Conservation (phyloP, 2,797 vertebrate species). For the Gallinago stenura region DNA sequence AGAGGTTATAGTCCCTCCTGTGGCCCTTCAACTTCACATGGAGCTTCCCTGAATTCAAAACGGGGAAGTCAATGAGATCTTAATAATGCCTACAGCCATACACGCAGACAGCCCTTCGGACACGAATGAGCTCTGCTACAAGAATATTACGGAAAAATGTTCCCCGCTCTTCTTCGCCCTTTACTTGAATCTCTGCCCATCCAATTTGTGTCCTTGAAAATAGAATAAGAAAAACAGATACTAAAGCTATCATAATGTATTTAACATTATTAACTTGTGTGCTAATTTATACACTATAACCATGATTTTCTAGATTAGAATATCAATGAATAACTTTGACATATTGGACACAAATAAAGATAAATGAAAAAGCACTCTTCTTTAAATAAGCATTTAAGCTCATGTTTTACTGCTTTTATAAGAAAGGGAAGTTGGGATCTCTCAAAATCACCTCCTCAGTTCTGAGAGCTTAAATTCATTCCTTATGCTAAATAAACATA, state of each 20-base stretch:
- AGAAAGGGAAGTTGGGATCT: conserved; percentile 5
- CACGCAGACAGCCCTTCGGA: neutral
- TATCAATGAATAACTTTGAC: conserved; percentile 6
- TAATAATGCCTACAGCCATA: neutral
- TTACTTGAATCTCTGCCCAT: conserved; percentile 2
- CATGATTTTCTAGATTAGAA: neutral
- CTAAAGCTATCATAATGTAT: neutral
- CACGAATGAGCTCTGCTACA: neutral
- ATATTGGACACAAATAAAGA: neutral
- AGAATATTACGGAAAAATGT: neutral
- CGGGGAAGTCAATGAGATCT: neutral
- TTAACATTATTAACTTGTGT: conserved; percentile 18
- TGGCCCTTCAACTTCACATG: neutral
- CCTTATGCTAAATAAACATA: neutral
- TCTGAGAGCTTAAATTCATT: conserved; percentile 16
- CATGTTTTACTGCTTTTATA: neutral
- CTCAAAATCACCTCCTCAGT: conserved; percentile 28
- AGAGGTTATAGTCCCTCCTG: neutral
- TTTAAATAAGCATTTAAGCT: neutral
- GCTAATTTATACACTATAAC: conserved; percentile 33
- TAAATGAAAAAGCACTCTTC: neutral
- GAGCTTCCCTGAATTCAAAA: neutral
- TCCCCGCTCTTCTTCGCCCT: neutral
- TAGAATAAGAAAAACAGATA: neutral
- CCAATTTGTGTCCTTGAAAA: neutral